A percentile compares a stretch with the other conserved stretches of the same genome.
Conservation (phyloP, 2,113 vertebrate genomes). For the Rhabdomys dilectus region DNA sequence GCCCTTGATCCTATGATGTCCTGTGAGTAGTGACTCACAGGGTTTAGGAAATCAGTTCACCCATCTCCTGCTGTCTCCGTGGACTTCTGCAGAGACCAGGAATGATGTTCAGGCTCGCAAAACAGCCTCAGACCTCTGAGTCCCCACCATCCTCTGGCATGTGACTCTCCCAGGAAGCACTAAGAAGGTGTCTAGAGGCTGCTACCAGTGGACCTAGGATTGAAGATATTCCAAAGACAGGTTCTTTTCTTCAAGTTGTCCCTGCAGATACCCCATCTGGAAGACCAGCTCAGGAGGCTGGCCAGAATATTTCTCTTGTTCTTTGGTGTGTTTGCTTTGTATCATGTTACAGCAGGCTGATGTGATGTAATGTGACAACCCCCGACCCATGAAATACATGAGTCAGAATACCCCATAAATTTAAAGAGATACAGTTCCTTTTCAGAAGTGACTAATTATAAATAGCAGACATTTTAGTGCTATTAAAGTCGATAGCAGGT, state of each 20-base stretch:
- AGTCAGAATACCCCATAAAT: slow-evolving; percentile 76
- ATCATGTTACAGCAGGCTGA: slow-evolving; percentile 72
- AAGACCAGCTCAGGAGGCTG: slow-evolving; percentile 15
- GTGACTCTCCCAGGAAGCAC: background rate
- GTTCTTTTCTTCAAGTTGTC: background rate
- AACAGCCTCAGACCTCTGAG: background rate
- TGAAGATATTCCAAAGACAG: background rate
- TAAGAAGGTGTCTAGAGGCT: background rate
- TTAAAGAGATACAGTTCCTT: slow-evolving; percentile 78
- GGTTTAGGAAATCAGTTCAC: background rate
- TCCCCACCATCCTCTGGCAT: background rate
- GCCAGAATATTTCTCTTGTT: slow-evolving; percentile 12
- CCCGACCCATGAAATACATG: slow-evolving; percentile 62
- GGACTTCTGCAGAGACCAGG: background rate
- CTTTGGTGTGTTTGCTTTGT: slow-evolving; percentile 72
- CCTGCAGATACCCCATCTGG: background rate
- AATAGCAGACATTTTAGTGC: slow-evolving; percentile 76
- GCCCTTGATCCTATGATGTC: background rate
- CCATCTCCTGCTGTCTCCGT: background rate
- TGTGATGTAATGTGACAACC: slow-evolving; percentile 78
- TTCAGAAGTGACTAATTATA: slow-evolving; percentile 79
- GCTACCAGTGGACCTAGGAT: background rate
- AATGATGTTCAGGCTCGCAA: rapidly evolving
- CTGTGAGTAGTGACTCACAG: rapidly evolving
- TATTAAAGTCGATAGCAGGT: slow-evolving; percentile 67